A percentile compares a stretch with the other conserved stretches of the same genome.
phyloP scores from a whole-genome alignment of 2,888 invertebrate genomes.

The Oscheius sp. region DNA sequence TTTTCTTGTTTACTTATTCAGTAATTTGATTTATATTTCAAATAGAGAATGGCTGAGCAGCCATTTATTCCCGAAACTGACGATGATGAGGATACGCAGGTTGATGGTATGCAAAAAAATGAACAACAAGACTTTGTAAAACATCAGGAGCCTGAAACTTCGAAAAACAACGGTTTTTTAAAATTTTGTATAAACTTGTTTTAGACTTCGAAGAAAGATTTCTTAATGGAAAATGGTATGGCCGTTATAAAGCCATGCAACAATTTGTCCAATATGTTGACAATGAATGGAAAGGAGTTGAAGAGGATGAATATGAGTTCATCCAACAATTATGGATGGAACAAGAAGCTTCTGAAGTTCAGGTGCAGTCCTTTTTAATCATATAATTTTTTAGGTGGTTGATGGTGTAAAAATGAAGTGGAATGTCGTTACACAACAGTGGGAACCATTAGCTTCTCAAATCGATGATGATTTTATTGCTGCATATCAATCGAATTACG shows the following conservation, averaged over 20 bases:
- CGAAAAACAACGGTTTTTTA: background rate
- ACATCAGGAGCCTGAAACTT: background rate
- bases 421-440: slow-evolving; percentile 86
- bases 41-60: slow-evolving; percentile 12
- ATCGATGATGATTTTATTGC: slow-evolving; percentile 96
- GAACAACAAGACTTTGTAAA: background rate
- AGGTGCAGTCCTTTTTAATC: slow-evolving; percentile 19
- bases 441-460: slow-evolving; percentile 81
- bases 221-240: slow-evolving; percentile 47
- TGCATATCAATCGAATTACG: slow-evolving; percentile 90
- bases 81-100: slow-evolving; percentile 8
- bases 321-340: slow-evolving; percentile 59
- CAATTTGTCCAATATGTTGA: slow-evolving; percentile 49
- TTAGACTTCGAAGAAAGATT: slow-evolving; percentile 39
- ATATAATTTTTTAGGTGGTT: slow-evolving; percentile 4
- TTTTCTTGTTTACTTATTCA: too few relatives aligned
- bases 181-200: background rate
- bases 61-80: slow-evolving; percentile 20
- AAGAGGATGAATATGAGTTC: slow-evolving; percentile 46
- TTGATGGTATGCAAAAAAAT: background rate
- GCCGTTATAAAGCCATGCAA: slow-evolving; percentile 39
- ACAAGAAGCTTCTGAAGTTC: slow-evolving; percentile 46
- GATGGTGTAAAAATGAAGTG: slow-evolving; percentile 71
- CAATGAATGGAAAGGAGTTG: slow-evolving; percentile 50
- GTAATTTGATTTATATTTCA: background rate